Evolutionary conservation across 1,140 invertebrate genomes (phyloP).

Genomic region (Trialeurodes vaporariorum): DNA sequence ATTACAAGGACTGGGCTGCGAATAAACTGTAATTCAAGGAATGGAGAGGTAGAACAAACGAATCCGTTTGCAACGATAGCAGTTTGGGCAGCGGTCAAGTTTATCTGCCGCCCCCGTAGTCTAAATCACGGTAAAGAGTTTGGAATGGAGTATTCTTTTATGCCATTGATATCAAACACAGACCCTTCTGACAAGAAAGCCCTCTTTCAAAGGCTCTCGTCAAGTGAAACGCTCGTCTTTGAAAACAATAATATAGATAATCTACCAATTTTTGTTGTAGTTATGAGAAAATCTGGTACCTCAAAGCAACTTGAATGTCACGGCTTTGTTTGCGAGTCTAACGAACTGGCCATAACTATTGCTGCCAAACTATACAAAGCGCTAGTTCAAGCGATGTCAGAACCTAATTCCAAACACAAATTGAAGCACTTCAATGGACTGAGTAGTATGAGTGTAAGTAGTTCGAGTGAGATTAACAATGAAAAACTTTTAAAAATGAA

Average conservation of each 20-base stretch:
- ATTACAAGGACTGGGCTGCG: slow-evolving; percentile 52
- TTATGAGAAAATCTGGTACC: slow-evolving; percentile 64
- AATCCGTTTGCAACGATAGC: slow-evolving; percentile 80
- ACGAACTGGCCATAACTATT: slow-evolving; percentile 80
- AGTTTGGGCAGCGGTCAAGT: slow-evolving; percentile 79
- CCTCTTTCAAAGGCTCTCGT: slow-evolving; percentile 39
- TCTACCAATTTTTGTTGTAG: slow-evolving; percentile 78
- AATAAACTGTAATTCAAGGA: slow-evolving; percentile 44
- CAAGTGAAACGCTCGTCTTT: slow-evolving; percentile 25
- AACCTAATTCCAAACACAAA: slow-evolving; percentile 28
- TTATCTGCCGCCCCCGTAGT: slow-evolving; percentile 37
- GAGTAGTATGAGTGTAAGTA: slow-evolving; percentile 12
- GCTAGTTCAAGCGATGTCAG: slow-evolving; percentile 53
- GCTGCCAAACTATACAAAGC: slow-evolving; percentile 80
- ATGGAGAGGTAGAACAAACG: slow-evolving; percentile 39
- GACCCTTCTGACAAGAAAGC: slow-evolving; percentile 57
- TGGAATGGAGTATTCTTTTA: slow-evolving; percentile 53
- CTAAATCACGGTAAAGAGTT: slow-evolving; percentile 19
- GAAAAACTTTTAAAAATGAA: too few species aligned
- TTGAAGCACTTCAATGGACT: background rate
- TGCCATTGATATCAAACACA: slow-evolving; percentile 74
- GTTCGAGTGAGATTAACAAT: slow-evolving; percentile 1
- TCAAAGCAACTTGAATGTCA: slow-evolving; percentile 70
- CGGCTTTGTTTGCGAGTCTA: slow-evolving; percentile 73
- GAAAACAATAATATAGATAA: slow-evolving; percentile 40